Conservation (phyloP, 2,888 invertebrate genomes). For the Plebejus melissa region DNA sequence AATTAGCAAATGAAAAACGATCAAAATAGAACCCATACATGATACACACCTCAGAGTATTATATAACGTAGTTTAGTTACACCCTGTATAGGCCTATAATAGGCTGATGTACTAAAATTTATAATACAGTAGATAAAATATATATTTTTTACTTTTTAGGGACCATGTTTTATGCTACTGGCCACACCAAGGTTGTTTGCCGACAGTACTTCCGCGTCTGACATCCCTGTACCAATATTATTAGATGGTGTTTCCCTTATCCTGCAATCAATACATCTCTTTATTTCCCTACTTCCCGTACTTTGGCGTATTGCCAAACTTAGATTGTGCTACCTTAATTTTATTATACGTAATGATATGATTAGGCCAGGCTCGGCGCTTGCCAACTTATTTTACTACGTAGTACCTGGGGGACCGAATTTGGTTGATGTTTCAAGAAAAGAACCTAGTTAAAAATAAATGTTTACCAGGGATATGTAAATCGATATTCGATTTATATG, state of each 20-base stretch:
- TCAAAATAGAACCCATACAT: no score
- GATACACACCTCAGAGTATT: no score
- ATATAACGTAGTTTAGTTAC: no score
- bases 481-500: not conserved
- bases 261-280: constrained; percentile 13
- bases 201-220: not conserved
- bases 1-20: no score
- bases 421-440: no score
- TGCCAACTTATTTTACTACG: not conserved
- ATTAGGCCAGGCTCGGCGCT: not conserved
- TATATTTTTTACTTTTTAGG: not conserved
- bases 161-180: not conserved
- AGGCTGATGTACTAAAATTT: no score
- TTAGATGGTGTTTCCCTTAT: constrained; percentile 6
- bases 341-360: constrained; percentile 8
- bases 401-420: not conserved
- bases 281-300: constrained; percentile 3
- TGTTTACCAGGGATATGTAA: not conserved
- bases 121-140: no score
- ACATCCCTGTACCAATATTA: not conserved
- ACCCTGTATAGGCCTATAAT: no score
- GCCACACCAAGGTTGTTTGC: not conserved
- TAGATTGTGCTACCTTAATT: not conserved
- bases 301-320: constrained; percentile 13
- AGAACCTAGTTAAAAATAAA: no score